Conservation (phyloP, 2,888 invertebrate species). For the Drosophila sordidula region DNA sequence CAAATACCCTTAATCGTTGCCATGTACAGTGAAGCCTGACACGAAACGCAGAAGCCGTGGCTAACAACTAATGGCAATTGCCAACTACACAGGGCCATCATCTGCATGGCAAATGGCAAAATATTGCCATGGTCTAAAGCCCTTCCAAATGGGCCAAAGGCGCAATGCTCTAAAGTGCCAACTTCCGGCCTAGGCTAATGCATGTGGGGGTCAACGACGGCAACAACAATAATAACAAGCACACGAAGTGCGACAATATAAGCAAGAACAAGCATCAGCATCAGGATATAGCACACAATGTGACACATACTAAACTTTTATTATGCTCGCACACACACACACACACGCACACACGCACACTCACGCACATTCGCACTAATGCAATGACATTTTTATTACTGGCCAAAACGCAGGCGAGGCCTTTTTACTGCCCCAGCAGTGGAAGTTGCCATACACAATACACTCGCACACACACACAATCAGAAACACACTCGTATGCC, state of each 20-base stretch:
- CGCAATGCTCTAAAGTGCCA: constrained; percentile 65
- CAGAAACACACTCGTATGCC: not conserved
- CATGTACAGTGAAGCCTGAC: constrained; percentile 31
- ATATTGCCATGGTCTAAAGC: constrained; percentile 48
- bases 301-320: constrained; percentile 79
- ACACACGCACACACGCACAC: constrained; percentile 3
- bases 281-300: constrained; percentile 59
- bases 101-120: constrained; percentile 64
- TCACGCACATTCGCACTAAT: constrained; percentile 57
- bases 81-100: constrained; percentile 32
- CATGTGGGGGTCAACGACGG: constrained; percentile 32
- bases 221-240: constrained; percentile 14
- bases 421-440: constrained; percentile 55
- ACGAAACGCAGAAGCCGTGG: constrained; percentile 1
- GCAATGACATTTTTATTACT: constrained; percentile 78
- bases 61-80: constrained; percentile 5
- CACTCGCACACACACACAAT: not conserved
- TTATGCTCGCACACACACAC: constrained; percentile 46
- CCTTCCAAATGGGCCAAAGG: constrained; percentile 40
- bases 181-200: constrained; percentile 73
- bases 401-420: constrained; percentile 61
- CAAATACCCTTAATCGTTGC: constrained; percentile 36
- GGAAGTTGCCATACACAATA: constrained; percentile 8
- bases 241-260: constrained; percentile 20
- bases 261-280: constrained; percentile 31